These are phyloP conservation scores for Hippocampus abdominalis DNA, from an alignment of 2,113 vertebrate species.

Conservation along the genomic window DNA sequence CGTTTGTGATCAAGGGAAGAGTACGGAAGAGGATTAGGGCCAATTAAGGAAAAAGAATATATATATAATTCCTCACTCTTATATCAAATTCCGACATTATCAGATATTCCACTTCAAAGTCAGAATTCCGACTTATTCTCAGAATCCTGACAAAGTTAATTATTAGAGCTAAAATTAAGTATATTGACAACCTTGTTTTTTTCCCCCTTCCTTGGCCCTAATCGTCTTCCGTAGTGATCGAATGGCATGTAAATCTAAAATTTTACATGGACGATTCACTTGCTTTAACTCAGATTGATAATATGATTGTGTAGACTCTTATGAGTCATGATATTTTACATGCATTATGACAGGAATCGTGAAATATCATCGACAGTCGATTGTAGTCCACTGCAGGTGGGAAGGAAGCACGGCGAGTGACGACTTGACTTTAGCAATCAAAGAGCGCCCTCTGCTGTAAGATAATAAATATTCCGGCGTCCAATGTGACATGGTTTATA, in stretches of 20 bases:
- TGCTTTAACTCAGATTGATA: not conserved
- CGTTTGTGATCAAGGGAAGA: too few relatives aligned
- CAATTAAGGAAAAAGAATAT: too few relatives aligned
- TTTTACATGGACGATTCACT: not conserved
- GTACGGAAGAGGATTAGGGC: too few relatives aligned
- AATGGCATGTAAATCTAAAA: not conserved
- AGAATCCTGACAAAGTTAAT: too few relatives aligned
- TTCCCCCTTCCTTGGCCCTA: too few relatives aligned
- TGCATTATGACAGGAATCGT: not conserved
- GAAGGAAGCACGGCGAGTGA: not conserved
- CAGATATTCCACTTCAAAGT: too few relatives aligned
- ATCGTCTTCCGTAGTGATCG: not conserved
- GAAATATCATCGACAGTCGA: not conserved
- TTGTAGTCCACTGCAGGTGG: not conserved
- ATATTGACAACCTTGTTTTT: too few relatives aligned
- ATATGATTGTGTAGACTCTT: not conserved
- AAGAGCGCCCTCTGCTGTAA: slow-evolving; percentile 72
- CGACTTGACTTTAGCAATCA: slow-evolving; percentile 39
- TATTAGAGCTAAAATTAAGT: too few relatives aligned
- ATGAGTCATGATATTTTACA: not conserved
- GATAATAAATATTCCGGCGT: not conserved
- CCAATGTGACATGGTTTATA: not conserved
- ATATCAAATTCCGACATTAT: not conserved
- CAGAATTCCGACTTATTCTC: too few relatives aligned
- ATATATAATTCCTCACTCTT: not conserved